Percentiles rank a stretch among this genome's conserved stretches.
Evolutionary conservation across 2,888 invertebrate genomes (phyloP).

Genomic region (Parapristionchus giblindavisi): DNA sequence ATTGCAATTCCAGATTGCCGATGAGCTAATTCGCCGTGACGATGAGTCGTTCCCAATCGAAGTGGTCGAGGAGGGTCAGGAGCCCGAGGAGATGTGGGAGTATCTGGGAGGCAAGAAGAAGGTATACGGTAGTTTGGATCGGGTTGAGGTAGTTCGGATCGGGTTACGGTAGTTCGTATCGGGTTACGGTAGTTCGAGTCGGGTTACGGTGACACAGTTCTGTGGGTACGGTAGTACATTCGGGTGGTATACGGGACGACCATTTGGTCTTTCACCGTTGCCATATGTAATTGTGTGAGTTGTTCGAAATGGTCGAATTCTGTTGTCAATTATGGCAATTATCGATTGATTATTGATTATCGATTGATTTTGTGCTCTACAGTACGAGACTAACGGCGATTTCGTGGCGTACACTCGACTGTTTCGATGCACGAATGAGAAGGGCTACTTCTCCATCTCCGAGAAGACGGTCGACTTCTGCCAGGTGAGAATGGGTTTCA

Average conservation of each 20-base stretch:
- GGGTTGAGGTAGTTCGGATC: background rate
- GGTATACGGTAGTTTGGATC: background rate
- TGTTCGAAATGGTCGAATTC: background rate
- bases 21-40: conserved; percentile 59
- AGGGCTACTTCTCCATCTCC: conserved; percentile 97
- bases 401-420: conserved; percentile 74
- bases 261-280: too few relatives aligned
- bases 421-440: conserved; percentile 98
- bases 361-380: background rate
- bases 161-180: background rate
- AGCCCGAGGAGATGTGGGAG: conserved; percentile 65
- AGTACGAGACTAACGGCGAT: conserved; percentile 35
- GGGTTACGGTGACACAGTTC: too few relatives aligned
- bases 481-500: conserved; percentile 76
- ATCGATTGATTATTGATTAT: too few relatives aligned
- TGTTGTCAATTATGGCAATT: background rate
- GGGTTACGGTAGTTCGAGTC: background rate
- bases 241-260: too few relatives aligned
- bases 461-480: conserved; percentile 99
- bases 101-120: conserved; percentile 64
- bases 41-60: conserved; percentile 57
- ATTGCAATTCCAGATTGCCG: conserved; percentile 56
- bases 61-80: conserved; percentile 59
- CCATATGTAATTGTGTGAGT: background rate
- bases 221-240: too few relatives aligned